These are phyloP conservation scores for Patella caerulea DNA, from an alignment of 2,888 invertebrate genomes.

Conservation along the genomic window DNA sequence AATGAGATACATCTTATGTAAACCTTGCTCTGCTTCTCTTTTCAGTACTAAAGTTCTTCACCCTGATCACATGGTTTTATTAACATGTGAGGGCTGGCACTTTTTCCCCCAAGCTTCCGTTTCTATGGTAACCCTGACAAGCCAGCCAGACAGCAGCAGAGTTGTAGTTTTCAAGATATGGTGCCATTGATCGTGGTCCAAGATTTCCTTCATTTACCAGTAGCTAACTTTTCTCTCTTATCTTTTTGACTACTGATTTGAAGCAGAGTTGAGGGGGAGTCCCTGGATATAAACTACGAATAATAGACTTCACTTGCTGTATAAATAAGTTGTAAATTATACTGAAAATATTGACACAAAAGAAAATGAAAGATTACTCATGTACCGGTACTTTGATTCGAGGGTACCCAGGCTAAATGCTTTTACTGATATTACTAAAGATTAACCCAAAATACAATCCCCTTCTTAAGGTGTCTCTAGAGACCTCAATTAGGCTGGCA, in stretches of 20 bases:
- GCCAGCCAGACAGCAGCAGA: neutral
- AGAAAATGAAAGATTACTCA: no score
- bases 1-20: no score
- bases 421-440: no score
- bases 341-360: no score
- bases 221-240: conserved; percentile 2
- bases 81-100: conserved; percentile 5
- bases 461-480: no score
- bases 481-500: no score
- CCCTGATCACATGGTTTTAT: conserved; percentile 10
- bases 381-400: no score
- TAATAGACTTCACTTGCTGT: no score
- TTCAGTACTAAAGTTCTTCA: neutral
- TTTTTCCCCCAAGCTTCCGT: conserved; percentile 8
- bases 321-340: no score
- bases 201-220: conserved; percentile 1
- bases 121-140: conserved; percentile 9
- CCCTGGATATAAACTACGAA: no score
- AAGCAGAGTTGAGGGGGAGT: neutral
- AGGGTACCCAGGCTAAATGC: no score
- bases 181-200: conserved; percentile 1
- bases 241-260: conserved; percentile 2
- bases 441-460: no score
- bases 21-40: neutral
- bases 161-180: neutral